Conservation (phyloP, 2,113 vertebrate species). For the Brienomyrus brachyistius region DNA sequence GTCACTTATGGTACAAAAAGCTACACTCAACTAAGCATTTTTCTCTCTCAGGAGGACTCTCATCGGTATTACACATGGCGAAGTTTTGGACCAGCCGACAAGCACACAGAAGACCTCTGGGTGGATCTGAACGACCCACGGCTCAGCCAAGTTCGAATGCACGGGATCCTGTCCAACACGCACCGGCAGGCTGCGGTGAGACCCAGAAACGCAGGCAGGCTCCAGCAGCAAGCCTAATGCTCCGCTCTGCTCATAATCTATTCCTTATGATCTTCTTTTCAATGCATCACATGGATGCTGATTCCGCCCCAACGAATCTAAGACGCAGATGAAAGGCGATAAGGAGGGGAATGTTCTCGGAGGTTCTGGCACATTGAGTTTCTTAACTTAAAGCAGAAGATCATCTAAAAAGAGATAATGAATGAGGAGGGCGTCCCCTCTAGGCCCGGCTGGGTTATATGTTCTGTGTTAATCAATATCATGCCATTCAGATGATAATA, state of each 20-base stretch:
- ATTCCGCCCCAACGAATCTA: background rate
- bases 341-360: background rate
- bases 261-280: background rate
- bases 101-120: conserved; percentile 64
- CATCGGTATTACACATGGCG: conserved; percentile 77
- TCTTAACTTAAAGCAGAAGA: background rate
- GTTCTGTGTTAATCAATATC: background rate
- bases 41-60: conserved; percentile 65
- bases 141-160: conserved; percentile 69
- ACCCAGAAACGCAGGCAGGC: background rate
- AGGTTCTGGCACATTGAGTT: conserved; percentile 2
- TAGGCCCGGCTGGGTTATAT: background rate
- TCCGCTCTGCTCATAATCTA: background rate
- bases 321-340: conserved; percentile 1
- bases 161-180: conserved; percentile 78
- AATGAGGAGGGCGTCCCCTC: background rate
- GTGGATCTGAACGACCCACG: conserved; percentile 66
- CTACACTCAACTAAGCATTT: background rate
- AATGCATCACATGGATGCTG: background rate
- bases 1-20: background rate
- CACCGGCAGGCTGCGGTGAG: conserved; percentile 87
- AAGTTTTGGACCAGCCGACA: conserved; percentile 60
- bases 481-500: background rate
- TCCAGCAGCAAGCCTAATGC: background rate
- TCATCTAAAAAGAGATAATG: background rate